phyloP scores from a whole-genome alignment of 2,113 vertebrate genomes.

The Catharus bicknelli region DNA sequence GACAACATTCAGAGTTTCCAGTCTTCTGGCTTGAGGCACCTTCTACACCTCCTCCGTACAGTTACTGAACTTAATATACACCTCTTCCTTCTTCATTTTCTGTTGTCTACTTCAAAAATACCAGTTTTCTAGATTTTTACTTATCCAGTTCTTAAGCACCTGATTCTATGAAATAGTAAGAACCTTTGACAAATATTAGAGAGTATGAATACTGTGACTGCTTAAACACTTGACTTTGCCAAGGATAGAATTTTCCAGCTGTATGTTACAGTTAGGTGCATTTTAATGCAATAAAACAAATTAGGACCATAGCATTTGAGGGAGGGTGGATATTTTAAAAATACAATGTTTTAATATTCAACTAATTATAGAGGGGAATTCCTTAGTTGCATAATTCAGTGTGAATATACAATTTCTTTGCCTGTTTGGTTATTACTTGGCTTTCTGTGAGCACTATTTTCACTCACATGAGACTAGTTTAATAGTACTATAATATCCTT shows the following conservation, averaged over 20 bases:
- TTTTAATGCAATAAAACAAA: not conserved
- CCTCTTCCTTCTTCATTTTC: not conserved
- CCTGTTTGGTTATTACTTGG: slow-evolving; percentile 1
- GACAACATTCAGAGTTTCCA: not conserved
- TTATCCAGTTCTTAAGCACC: not conserved
- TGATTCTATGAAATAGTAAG: not conserved
- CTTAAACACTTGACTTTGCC: not conserved
- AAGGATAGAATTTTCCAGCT: not conserved
- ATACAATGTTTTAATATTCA: not conserved
- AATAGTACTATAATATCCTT: not conserved
- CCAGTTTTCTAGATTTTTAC: not conserved
- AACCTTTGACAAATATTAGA: not conserved
- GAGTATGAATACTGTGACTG: not conserved
- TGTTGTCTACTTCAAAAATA: not conserved
- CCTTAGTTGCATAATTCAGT: slow-evolving; percentile 40
- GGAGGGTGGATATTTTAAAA: not conserved
- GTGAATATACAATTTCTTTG: not conserved
- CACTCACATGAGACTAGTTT: not conserved
- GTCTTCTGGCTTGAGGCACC: not conserved
- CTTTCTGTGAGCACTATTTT: not conserved
- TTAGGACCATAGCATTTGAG: not conserved
- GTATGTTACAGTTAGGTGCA: not conserved
- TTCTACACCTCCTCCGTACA: not conserved
- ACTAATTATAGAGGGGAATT: not conserved
- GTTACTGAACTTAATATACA: not conserved